Conservation (phyloP, 1,140 invertebrate species). For the Lepidostoma basale region DNA sequence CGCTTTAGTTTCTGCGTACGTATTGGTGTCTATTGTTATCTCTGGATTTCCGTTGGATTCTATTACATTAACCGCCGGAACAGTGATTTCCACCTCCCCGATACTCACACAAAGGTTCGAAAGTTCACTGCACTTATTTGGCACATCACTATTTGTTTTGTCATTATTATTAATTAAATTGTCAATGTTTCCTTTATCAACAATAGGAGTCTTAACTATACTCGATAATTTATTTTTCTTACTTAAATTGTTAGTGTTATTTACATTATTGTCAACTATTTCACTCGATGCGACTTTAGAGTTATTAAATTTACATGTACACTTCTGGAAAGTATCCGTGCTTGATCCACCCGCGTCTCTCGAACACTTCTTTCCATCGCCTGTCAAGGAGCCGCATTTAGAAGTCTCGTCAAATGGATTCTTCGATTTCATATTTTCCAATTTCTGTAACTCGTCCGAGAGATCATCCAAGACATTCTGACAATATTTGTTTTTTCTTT, state of each 20-base stretch:
- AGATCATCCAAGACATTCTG: slow-evolving; percentile 21
- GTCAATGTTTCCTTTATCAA: slow-evolving; percentile 35
- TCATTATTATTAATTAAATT: slow-evolving; percentile 58
- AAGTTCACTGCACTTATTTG: slow-evolving; percentile 51
- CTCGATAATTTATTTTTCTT: slow-evolving; percentile 40
- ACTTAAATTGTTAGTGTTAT: slow-evolving; percentile 38
- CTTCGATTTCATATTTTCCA: slow-evolving; percentile 52
- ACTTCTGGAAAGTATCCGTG: slow-evolving; percentile 55
- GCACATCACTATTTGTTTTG: slow-evolving; percentile 56
- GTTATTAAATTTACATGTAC: slow-evolving; percentile 56
- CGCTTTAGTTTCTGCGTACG: slow-evolving; percentile 52
- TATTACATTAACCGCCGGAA: slow-evolving; percentile 58
- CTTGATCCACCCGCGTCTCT: slow-evolving; percentile 20
- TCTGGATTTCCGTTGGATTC: slow-evolving; percentile 61
- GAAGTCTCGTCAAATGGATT: slow-evolving; percentile 47
- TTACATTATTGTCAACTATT: slow-evolving; percentile 45
- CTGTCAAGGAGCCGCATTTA: not conserved
- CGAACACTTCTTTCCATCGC: not conserved
- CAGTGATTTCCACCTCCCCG: slow-evolving; percentile 29
- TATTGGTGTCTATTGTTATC: slow-evolving; percentile 58
- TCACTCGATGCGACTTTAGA: slow-evolving; percentile 39
- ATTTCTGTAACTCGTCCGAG: slow-evolving; percentile 9
- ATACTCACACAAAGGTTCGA: slow-evolving; percentile 17
- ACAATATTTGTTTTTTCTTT: slow-evolving; percentile 17
- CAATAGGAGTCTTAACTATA: slow-evolving; percentile 28